These are phyloP conservation scores for Tetrao urogallus DNA, from an alignment of 2,113 vertebrate species.

Conservation along the genomic window DNA sequence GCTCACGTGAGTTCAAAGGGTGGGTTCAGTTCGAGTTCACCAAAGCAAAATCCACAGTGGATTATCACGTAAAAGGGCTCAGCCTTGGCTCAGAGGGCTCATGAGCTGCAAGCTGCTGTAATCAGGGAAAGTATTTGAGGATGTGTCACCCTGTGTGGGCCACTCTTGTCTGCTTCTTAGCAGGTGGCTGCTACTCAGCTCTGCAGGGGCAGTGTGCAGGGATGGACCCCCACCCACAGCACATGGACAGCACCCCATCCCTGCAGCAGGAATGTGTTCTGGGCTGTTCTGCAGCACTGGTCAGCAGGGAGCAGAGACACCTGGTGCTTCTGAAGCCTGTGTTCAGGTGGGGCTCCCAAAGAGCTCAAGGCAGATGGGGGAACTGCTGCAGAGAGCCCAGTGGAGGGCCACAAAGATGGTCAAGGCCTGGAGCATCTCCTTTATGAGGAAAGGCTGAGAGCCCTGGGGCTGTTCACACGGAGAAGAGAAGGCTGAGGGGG, in stretches of 20 bases:
- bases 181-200: not conserved
- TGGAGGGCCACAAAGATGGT: too few species aligned
- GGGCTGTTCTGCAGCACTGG: not conserved
- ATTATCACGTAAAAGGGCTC: slow-evolving; percentile 42
- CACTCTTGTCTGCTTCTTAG: not conserved
- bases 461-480: too few species aligned
- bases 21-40: slow-evolving; percentile 48
- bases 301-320: not conserved
- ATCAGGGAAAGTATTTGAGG: slow-evolving; percentile 21
- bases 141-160: slow-evolving; percentile 14
- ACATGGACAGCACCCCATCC: too few species aligned
- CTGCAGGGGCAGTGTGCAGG: not conserved
- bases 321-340: not conserved
- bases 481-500: too few species aligned
- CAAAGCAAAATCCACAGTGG: slow-evolving; percentile 16
- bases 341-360: not conserved
- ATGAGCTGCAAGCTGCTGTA: not conserved
- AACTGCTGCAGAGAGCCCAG: too few species aligned
- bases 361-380: too few species aligned
- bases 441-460: too few species aligned
- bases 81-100: slow-evolving; percentile 2
- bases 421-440: too few species aligned
- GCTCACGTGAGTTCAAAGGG: slow-evolving; percentile 17
- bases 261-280: too few species aligned
- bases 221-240: not conserved